Base-by-base conservation (phyloP, 53 echinoderm and acorn worm species). In the Paelopatides confundens region DNA sequence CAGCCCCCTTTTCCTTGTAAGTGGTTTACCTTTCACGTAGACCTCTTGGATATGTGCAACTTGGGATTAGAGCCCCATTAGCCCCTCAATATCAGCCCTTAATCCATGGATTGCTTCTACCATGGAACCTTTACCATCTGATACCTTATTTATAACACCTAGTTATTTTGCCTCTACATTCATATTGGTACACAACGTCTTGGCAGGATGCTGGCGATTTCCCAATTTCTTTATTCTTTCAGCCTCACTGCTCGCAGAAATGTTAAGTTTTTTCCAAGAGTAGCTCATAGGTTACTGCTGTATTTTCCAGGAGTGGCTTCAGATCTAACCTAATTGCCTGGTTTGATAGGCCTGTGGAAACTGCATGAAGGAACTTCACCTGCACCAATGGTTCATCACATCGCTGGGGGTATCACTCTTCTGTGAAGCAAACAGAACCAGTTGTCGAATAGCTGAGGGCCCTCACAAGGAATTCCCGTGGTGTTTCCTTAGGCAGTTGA, bases 351-450 rank as follows among this genome's bases (percentile, higher is more conserved):
- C 81, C 88, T 0, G 88, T 88, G 0, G 54, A 36, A n/a, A 88
- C 31, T 12, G 89, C 50, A 82, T 88, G 89, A 1, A 82, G 51
- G 30, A 88, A 88, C 82, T 82, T 88, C 15, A 28, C 62, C 35
- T 88, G 82, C 27, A 88, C 89, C 50, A 88, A 32, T 23, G 47
- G n/a, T 21, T 81, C 38, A 2, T 88, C 68, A 31, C 82, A 88
- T 21, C 62, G 15, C 18, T 81, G 66, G 10, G 29, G 31, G 88
- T 31, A 3, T 33, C 65, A 21, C 62, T 74, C 46, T 88, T 79
- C 52, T 88, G 31, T 26, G 77, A 77, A 2, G 88, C 88, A 64
- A 88, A 88, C 11, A 88, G 35, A n/a, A 82, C 68, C 37, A 30
- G 82, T 33, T 88, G 81, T 30, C 89, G 18, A 3, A 88, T 14